A percentile compares a stretch with the other conserved stretches of the same genome.
These are phyloP conservation scores for Papilio machaon DNA, from an alignment of 1,140 invertebrate genomes.

Conservation along the genomic window DNA sequence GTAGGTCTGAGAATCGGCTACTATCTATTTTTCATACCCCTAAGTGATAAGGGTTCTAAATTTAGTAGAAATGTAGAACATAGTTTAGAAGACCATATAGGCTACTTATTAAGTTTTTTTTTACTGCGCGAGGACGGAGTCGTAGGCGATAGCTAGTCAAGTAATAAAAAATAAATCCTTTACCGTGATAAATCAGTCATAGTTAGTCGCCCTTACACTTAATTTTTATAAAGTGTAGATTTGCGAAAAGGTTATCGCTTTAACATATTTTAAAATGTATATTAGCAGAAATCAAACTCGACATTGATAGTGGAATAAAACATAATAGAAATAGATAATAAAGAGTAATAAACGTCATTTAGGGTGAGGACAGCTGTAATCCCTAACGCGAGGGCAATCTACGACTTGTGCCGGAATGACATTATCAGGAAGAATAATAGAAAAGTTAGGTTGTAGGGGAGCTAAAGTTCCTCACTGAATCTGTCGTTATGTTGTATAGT, in stretches of 20 bases:
- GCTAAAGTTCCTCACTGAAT: constrained; percentile 64
- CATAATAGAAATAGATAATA: constrained; percentile 19
- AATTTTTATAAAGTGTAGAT: neutral
- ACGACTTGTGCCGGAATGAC: constrained; percentile 58
- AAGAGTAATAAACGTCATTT: constrained; percentile 51
- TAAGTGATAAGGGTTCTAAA: no score
- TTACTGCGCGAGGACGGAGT: no score
- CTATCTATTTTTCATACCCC: no score
- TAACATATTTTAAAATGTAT: neutral
- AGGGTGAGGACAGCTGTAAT: constrained; percentile 59
- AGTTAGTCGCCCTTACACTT: no score
- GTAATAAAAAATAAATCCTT: no score
- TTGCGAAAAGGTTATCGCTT: neutral
- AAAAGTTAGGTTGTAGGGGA: constrained; percentile 52
- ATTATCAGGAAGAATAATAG: constrained; percentile 64
- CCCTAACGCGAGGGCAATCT: constrained; percentile 58
- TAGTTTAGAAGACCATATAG: no score
- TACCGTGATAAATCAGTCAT: no score
- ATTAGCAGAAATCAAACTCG: neutral
- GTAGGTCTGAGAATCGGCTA: no score
- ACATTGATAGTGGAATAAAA: neutral
- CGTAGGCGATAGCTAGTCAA: no score
- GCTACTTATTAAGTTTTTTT: no score
- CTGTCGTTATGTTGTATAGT: constrained; percentile 51
- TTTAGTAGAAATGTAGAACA: no score